Conservation (phyloP, 2,797 vertebrate species). For the Loris lydekkerianus region DNA sequence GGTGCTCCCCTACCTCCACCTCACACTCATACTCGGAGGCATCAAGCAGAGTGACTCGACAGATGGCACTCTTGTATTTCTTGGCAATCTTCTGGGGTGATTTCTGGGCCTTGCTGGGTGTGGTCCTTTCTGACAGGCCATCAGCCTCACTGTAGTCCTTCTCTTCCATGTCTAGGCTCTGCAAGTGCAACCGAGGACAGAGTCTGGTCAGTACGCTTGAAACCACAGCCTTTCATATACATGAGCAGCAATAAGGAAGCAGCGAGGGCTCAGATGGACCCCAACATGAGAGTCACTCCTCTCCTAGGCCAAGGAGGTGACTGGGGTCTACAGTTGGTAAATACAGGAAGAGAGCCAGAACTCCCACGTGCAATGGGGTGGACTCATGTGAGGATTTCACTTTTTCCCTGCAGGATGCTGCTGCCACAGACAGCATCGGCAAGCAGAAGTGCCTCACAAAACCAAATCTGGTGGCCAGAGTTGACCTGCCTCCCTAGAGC, state of each 20-base stretch:
- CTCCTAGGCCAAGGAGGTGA: not conserved
- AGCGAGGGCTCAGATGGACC: not conserved
- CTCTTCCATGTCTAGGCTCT: constrained; percentile 92
- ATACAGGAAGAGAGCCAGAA: not conserved
- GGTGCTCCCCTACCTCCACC: constrained; percentile 93
- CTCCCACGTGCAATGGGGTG: not conserved
- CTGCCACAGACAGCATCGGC: not conserved
- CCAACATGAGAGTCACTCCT: not conserved
- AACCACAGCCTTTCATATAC: not conserved
- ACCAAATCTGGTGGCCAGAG: not conserved
- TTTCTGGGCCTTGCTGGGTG: constrained; percentile 95
- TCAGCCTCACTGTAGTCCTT: constrained; percentile 91
- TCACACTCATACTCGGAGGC: constrained; percentile 94
- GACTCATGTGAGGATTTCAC: not conserved
- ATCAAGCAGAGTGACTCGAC: constrained; percentile 96
- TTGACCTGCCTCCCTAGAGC: not conserved
- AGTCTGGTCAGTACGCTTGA: constrained; percentile 12
- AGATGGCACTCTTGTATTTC: constrained; percentile 94
- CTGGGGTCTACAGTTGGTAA: not conserved
- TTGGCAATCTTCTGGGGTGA: constrained; percentile 97
- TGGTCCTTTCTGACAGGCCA: constrained; percentile 95
- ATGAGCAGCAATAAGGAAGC: not conserved
- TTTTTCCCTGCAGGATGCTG: not conserved
- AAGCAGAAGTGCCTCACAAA: not conserved
- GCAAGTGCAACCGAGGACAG: not conserved